Percentiles rank a stretch among this genome's conserved stretches.
phyloP scores from a whole-genome alignment of 2,888 invertebrate genomes.

The Drosophila subsilvestris region DNA sequence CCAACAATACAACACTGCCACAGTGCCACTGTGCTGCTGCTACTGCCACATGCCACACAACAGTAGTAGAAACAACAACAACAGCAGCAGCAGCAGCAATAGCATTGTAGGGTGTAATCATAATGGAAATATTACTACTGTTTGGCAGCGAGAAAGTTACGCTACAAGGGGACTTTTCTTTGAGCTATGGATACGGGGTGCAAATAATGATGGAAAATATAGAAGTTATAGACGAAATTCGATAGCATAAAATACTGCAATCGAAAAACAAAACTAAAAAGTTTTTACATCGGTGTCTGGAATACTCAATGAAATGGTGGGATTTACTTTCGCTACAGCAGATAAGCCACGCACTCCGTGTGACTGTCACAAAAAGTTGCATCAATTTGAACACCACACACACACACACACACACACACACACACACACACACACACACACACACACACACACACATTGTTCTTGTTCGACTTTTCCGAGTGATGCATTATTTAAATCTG shows the following conservation, averaged over 20 bases:
- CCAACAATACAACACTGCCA: slow-evolving; percentile 22
- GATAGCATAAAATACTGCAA: too few relatives aligned
- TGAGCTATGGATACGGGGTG: not conserved
- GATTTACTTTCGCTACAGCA: not conserved
- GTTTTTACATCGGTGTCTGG: not conserved
- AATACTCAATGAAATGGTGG: not conserved
- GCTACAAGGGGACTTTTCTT: not conserved
- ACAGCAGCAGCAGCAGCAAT: slow-evolving; percentile 2
- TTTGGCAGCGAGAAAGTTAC: not conserved
- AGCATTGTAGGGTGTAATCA: slow-evolving; percentile 47
- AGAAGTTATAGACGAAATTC: slow-evolving; percentile 5
- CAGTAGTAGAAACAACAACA: slow-evolving; percentile 13
- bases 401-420: slow-evolving; percentile 9
- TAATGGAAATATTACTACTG: slow-evolving; percentile 52
- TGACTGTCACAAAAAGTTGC: not conserved
- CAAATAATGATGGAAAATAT: not conserved
- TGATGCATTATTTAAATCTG: slow-evolving; percentile 40
- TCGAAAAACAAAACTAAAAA: too few relatives aligned
- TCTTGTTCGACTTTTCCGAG: not conserved
- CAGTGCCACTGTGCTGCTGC: slow-evolving; percentile 22
- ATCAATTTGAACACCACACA: slow-evolving; percentile 10
- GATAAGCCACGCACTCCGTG: not conserved
- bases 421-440: too few relatives aligned
- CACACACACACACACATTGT: too few relatives aligned
- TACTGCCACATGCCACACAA: slow-evolving; percentile 46